Evolutionary conservation across 2,113 vertebrate genomes (phyloP), one percentile per base, ranked within the genome.

Genomic region (Strix aluco): DNA sequence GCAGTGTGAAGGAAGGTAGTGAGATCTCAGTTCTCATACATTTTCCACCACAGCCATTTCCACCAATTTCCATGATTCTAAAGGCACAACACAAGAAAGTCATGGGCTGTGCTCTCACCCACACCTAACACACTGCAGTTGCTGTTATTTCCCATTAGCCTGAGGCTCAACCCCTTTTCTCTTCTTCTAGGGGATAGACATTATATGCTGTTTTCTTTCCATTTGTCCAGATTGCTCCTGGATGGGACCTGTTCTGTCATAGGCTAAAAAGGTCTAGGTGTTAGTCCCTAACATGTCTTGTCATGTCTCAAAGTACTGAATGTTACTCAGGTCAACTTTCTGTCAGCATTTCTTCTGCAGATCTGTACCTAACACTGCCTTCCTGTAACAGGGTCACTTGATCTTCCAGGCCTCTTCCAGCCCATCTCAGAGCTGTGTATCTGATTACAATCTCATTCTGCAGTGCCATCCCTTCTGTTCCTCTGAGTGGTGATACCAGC

Each of bases 391-490:
- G 57, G 30, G 62, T 44, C 66, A 79, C 19, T 83, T 49, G 32
- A 55, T 86, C 70, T 74, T 71, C 25, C 40, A 59, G 59, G 44
- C 17, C 40, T 71, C 29, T 58, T 67, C 26, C 55, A 74, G 83
- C 61, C 32, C 18, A 10, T 72, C 54, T 90, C 78, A 77, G 83
- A 84, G 47, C 47, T 44, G 15, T 42, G 12, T 67, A 34, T 86
- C 51, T 94, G 80, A 84, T 91, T 73, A 62, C 74, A 38, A 15
- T 42, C 90, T 82, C 54, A 29, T 82, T 80, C 42, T 69, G 13
- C 52, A 74, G 9, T 52, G 57, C 32, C 23, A 23, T 38, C 11
- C 25, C 25, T 61, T 40, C 79, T 52, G 15, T 29, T 78, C 55
- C 55, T 69, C 69, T 44, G 29, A 66, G n/a, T 18, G 34, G 19